Evolutionary conservation across 2,113 vertebrate genomes (phyloP), one percentile per base, ranked within the genome.

Genomic region (Sylvia atricapilla): DNA sequence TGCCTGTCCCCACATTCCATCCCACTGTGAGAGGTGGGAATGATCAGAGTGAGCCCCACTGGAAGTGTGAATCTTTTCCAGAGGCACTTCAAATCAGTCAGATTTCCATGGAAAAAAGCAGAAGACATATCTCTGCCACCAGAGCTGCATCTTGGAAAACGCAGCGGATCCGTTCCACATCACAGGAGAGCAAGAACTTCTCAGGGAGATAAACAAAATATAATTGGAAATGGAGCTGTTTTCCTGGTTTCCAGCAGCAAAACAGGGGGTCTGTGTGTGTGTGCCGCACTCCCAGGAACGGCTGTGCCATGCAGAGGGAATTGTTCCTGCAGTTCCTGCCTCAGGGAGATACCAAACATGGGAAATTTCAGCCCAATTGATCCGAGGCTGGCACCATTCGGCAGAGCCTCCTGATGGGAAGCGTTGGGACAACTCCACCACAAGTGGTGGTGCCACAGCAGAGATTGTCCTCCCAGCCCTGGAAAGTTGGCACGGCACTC

Each of bases 261-360:
- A 68, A n/a, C 58, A 13, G 22, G 44, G 81, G 27, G 72, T 63
- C 23, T 89, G 30, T 30, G 43, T 89, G 30, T 30, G 43, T 73
- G 53, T 56, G 12, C 33, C 1, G 0, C 5, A 1, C 33, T 74
- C 84, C 62, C 89, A 52, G 81, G 22, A 55, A 17, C 0, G 66
- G 52, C 95, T 68, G 69, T 76, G 81, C 87, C 14, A 2, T n/a
- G 87, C 15, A 35, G 84, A 49, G 66, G 5, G 84, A 74, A 49
- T 77, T 76, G 74, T 76, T 87, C 64, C 90, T n/a, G 35, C 72
- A 73, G 62, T 87, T 89, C 31, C 94, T 95, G 95, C 93, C 81
- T 68, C 69, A 15, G 87, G 95, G 84, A 90, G 94, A 95, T 84
- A 95, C 84, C 84, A 89, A 94, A 91, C 81, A 76, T 58, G 93